Evolutionary conservation across 2,113 vertebrate species (phyloP).

Genomic region (Cynopterus brachyotis): DNA sequence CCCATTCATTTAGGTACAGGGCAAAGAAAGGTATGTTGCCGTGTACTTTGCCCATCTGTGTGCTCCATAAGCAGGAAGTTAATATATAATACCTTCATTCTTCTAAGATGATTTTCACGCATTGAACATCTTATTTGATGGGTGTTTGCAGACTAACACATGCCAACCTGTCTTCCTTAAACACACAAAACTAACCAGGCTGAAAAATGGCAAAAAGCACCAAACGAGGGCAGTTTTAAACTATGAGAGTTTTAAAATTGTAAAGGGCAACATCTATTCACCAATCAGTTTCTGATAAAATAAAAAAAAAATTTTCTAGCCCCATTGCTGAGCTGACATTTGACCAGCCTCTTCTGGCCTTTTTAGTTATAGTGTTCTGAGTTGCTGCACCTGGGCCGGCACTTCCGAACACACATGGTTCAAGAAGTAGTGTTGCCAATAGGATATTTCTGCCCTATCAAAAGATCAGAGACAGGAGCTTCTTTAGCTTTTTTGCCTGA

Average conservation of each 20-base stretch:
- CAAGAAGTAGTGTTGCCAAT: not conserved
- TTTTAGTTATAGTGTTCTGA: not conserved
- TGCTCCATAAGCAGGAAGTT: not conserved
- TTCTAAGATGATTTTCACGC: not conserved
- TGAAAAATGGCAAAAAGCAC: not conserved
- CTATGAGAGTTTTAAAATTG: not conserved
- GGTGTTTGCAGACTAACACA: not conserved
- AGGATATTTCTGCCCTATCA: not conserved
- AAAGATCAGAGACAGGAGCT: not conserved
- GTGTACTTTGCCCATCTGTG: not conserved
- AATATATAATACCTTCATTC: not conserved
- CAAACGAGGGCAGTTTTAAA: not conserved
- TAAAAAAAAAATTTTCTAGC: not conserved
- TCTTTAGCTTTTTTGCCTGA: not conserved
- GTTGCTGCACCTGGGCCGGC: not conserved
- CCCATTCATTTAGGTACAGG: conserved; percentile 15
- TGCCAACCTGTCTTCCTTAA: not conserved
- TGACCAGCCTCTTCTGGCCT: not conserved
- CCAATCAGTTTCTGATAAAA: conserved; percentile 12
- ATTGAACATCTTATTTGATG: not conserved
- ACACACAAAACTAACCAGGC: not conserved
- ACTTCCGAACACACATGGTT: not conserved
- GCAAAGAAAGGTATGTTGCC: not conserved
- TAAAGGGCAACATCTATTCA: not conserved
- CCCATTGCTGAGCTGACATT: not conserved